Evolutionary conservation across 37 sponge, comb jelly and placozoan genomes (phyloP).

Genomic region (Haliclona indistincta): DNA sequence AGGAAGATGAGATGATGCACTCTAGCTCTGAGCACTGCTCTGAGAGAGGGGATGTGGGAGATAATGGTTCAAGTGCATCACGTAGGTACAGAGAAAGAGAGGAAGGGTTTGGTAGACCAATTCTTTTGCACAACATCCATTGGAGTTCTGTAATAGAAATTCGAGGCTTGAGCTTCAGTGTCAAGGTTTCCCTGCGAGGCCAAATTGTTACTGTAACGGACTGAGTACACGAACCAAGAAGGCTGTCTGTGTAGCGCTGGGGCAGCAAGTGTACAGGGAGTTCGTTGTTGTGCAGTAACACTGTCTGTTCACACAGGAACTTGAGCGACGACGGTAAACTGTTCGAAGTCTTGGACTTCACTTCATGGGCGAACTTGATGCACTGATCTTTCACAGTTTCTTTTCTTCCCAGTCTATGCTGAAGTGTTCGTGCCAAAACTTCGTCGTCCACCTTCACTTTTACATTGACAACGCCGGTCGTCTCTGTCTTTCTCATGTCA

Average conservation of each 20-base stretch:
- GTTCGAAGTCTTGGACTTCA: neutral
- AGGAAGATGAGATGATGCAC: slow-evolving; percentile 8
- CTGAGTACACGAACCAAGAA: neutral
- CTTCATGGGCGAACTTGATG: slow-evolving; percentile 46
- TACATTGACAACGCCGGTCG: slow-evolving; percentile 6
- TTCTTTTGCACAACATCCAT: slow-evolving; percentile 55
- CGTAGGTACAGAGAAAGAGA: slow-evolving; percentile 32
- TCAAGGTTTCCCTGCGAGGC: neutral
- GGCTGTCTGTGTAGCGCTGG: neutral
- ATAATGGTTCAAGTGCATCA: slow-evolving; percentile 22
- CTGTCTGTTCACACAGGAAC: slow-evolving; percentile 54
- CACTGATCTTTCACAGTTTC: slow-evolving; percentile 48
- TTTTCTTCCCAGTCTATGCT: slow-evolving; percentile 1
- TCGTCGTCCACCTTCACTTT: slow-evolving; percentile 35
- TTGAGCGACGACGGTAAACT: slow-evolving; percentile 24
- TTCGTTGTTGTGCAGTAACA: slow-evolving; percentile 28
- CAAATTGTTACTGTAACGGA: slow-evolving; percentile 34
- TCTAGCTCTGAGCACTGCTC: slow-evolving; percentile 12
- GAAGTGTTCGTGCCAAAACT: neutral
- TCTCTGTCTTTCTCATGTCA: slow-evolving; percentile 15
- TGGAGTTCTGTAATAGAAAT: slow-evolving; percentile 48
- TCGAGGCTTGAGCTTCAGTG: slow-evolving; percentile 36
- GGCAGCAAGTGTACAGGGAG: slow-evolving; percentile 28
- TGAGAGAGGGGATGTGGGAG: neutral
- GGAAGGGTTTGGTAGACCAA: slow-evolving; percentile 17